Percentiles rank a stretch among this genome's conserved stretches.
phyloP scores from a whole-genome alignment of 2,113 vertebrate genomes.

The Strix uralensis region DNA sequence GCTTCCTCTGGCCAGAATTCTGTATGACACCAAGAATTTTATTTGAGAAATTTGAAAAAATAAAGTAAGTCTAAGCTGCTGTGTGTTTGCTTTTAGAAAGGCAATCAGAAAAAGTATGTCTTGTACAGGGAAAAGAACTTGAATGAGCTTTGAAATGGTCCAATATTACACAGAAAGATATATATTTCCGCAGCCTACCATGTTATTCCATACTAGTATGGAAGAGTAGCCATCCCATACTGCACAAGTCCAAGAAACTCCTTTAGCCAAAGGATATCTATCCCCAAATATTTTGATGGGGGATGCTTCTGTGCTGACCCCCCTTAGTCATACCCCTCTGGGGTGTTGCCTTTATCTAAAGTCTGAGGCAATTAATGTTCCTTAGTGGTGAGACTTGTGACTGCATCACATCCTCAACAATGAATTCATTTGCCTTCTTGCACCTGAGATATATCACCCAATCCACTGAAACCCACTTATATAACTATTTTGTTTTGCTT shows the following conservation, averaged over 20 bases:
- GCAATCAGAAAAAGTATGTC: not conserved
- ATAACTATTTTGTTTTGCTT: not conserved
- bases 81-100: not conserved
- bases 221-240: not conserved
- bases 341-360: not conserved
- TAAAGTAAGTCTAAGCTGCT: not conserved
- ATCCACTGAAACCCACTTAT: not conserved
- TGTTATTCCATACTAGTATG: not conserved
- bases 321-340: not conserved
- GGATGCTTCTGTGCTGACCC: not conserved
- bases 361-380: not conserved
- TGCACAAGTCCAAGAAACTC: not conserved
- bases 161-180: not conserved
- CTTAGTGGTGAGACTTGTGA: not conserved
- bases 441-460: not conserved
- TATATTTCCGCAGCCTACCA: not conserved
- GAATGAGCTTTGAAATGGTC: not conserved
- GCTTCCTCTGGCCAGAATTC: not conserved
- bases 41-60: not conserved
- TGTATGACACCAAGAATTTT: not conserved
- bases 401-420: not conserved
- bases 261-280: not conserved
- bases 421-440: not conserved
- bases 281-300: accelerated
- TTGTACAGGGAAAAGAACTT: not conserved